Conservation (phyloP, 1,140 invertebrate species). For the Chymomyza costata region DNA sequence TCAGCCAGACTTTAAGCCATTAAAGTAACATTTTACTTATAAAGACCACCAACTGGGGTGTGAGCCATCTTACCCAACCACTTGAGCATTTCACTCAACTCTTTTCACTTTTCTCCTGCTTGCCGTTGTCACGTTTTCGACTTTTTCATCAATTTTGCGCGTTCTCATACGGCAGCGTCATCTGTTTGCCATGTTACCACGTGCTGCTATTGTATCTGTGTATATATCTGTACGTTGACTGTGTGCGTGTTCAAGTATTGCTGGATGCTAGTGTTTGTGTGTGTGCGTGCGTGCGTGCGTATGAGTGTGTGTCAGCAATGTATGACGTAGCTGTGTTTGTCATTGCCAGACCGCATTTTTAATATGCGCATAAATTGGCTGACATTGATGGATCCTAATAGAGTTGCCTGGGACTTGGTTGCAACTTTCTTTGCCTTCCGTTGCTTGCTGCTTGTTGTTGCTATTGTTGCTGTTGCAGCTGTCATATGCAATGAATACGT, state of each 20-base stretch:
- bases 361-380: slow-evolving; percentile 72
- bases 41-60: background rate
- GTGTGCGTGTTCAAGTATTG: too few relatives aligned
- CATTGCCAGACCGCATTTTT: slow-evolving; percentile 68
- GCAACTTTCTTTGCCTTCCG: too few relatives aligned
- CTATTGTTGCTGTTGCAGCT: slow-evolving; percentile 31
- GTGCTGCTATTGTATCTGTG: too few relatives aligned
- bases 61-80: too few relatives aligned
- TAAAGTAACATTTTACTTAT: slow-evolving; percentile 41
- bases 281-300: slow-evolving; percentile 1
- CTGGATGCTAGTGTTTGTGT: slow-evolving; percentile 3
- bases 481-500: slow-evolving; percentile 52
- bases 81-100: too few relatives aligned
- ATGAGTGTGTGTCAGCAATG: slow-evolving; percentile 1
- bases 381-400: slow-evolving; percentile 72
- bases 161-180: slow-evolving; percentile 32
- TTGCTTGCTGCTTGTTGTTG: background rate
- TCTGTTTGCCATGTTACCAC: slow-evolving; percentile 40
- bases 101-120: slow-evolving; percentile 3
- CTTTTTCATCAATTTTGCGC: slow-evolving; percentile 58
- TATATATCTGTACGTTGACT: too few relatives aligned
- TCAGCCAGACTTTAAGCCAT: slow-evolving; percentile 24
- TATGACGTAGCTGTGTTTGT: slow-evolving; percentile 46
- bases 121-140: slow-evolving; percentile 61
- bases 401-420: slow-evolving; percentile 40